phyloP scores from a whole-genome alignment of 2,797 vertebrate genomes.

The Enteromius unitaeniatus region DNA sequence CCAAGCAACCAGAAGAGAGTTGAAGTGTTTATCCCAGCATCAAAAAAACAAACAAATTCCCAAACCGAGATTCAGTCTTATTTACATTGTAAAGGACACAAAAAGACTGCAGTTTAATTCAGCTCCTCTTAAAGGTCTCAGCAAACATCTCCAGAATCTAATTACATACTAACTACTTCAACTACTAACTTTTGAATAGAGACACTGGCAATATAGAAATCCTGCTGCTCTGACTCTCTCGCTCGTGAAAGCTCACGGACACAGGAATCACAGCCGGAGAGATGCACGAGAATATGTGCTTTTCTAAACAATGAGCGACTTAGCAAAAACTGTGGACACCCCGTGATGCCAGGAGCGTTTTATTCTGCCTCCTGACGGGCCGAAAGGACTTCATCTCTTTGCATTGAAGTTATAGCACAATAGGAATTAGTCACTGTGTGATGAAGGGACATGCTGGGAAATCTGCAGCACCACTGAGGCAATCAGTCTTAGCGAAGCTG shows the following conservation, averaged over 20 bases:
- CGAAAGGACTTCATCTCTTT: slow-evolving; percentile 39
- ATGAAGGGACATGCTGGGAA: slow-evolving; percentile 50
- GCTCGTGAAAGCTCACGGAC: slow-evolving; percentile 22
- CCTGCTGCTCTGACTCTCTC: slow-evolving; percentile 25
- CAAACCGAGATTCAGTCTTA: slow-evolving; percentile 79
- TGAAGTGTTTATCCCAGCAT: slow-evolving; percentile 94
- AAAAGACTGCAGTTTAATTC: slow-evolving; percentile 68
- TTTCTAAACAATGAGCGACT: slow-evolving; percentile 40
- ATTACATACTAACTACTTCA: slow-evolving; percentile 55
- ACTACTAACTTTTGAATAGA: slow-evolving; percentile 41
- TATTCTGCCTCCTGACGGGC: slow-evolving; percentile 44
- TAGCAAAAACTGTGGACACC: slow-evolving; percentile 39
- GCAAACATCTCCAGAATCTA: slow-evolving; percentile 57
- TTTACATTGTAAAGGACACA: slow-evolving; percentile 80
- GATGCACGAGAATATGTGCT: slow-evolving; percentile 31
- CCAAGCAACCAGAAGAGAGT: slow-evolving; percentile 89
- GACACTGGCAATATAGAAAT: slow-evolving; percentile 1
- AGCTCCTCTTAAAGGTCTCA: slow-evolving; percentile 68
- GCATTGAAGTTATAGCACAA: slow-evolving; percentile 42
- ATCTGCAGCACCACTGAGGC: slow-evolving; percentile 38
- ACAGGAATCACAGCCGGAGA: slow-evolving; percentile 36
- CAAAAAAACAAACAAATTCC: slow-evolving; percentile 80
- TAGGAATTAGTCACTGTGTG: slow-evolving; percentile 49
- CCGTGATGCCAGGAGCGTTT: slow-evolving; percentile 36
- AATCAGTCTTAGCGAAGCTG: slow-evolving; percentile 30